Base-by-base conservation (phyloP, 2,113 vertebrate genomes). In the Sylvia atricapilla region DNA sequence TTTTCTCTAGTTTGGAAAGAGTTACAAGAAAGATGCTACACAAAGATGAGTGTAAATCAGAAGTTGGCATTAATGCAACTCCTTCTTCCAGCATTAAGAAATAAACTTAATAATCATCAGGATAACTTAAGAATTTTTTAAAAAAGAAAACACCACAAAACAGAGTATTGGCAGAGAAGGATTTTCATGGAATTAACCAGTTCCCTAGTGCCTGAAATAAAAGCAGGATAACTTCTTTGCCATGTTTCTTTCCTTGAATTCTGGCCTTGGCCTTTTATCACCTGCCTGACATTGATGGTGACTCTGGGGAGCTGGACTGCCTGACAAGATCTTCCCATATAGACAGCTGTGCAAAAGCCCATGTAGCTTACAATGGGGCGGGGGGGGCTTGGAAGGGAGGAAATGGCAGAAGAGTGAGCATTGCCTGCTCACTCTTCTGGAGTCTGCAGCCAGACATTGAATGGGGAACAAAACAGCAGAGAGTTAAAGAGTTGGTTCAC, bases 401-500 rank as follows among this genome's bases (percentile, higher is more conserved):
- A 87, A 93, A 94, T 25, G 76, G 79, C 83, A 95, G 52, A 46
- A 82, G 33, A 90, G 43, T 15, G 7, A 95, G 49, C 50, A 80
- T 2, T 88, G 90, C 75, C 44, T 88, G 79, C 72, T 94, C 44
- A 50, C 64, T 96, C 31, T 89, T 86, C 64, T 84, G 43, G 68
- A 49, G 62, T 63, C 28, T 31, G 49, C 20, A 87, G 86, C 80
- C 88, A 96, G 92, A 90, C 64, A n/a, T 2, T 56, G 53, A 87
- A 75, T 25, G 33, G 41, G 73, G 92, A 96, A 75, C 21, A 92
- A 75, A 95, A 90, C 66, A 95, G 28, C 85, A 84, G 35, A 95
- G 64, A 96, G 39, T 67, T 90, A 89, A 88, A 56, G 43, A 84
- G 41, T 7, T 94, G 73, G 93, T 84, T 90, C 58, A 50, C 76